Base-by-base conservation (phyloP, 2,113 vertebrate species). In the Ceyx melanurus region DNA sequence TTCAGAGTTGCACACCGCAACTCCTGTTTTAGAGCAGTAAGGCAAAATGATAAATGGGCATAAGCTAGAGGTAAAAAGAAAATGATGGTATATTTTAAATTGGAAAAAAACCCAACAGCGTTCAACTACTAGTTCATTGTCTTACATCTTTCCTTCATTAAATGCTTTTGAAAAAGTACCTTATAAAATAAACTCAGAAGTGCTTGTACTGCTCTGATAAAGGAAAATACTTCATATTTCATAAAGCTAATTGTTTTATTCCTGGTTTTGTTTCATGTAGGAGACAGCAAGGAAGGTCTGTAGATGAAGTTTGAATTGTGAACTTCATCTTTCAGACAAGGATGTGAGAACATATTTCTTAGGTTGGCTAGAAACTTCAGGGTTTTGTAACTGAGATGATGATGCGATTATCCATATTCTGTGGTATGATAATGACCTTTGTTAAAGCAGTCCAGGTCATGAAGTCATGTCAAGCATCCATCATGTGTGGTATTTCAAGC, bases 71-170 rank as follows among this genome's bases (percentile, higher is more conserved):
- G 60, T 42, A 77, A 81, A 87, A 92, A 77, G 84, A 89, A 93
- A 92, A 88, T 51, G 7, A 64, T 85, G 26, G 4, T 53, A 58
- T 91, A 60, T 80, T 89, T 95, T 89, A 91, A 82, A 89, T n/a
- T 18, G 71, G 56, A 11, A 77, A 76, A 65, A 82, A 83, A 66
- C 37, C 37, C 37, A 65, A 7, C 15, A 67, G 26, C 26, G 57
- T 91, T 88, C 75, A 60, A 45, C 68, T 56, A 25, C n/a, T 67
- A 18, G 51, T 74, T 40, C 57, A 17, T 70, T 80, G 82, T n/a
- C 75, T 89, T 94, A 88, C 78, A 82, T 45, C 64, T 75, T 82
- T 68, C 64, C 51, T 91, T 94, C 91, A 89, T 91, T 91, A 88
- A 93, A 85, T 71, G 29, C n/a, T 82, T 62, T 77, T 53, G 46